phyloP scores from a whole-genome alignment of 2,888 invertebrate genomes.

The Chalcis sispes region DNA sequence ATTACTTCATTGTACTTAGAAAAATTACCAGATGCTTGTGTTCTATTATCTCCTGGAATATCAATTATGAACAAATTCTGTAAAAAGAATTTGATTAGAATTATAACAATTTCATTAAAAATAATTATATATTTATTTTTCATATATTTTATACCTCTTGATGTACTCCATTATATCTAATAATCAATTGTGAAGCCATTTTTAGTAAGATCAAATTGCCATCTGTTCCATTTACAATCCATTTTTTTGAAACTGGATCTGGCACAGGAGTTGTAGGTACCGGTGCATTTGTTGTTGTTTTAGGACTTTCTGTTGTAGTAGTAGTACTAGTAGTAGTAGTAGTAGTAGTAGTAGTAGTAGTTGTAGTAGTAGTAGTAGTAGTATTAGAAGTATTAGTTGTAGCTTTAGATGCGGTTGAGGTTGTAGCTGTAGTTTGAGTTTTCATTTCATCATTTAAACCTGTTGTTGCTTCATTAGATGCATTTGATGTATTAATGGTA shows the following conservation, averaged over 20 bases:
- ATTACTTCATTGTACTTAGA: conserved; percentile 70
- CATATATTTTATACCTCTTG: conserved; percentile 62
- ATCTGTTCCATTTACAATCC: conserved; percentile 77
- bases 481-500: neutral
- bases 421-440: conserved; percentile 62
- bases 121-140: neutral
- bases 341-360: conserved; percentile 15
- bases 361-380: conserved; percentile 10
- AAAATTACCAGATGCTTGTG: conserved; percentile 75
- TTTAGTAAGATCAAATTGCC: conserved; percentile 81
- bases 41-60: conserved; percentile 74
- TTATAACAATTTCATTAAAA: neutral
- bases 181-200: conserved; percentile 82
- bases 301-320: conserved; percentile 55
- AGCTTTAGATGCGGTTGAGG: conserved; percentile 64
- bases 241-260: conserved; percentile 76
- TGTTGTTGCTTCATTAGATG: neutral
- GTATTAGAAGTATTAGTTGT: conserved; percentile 15
- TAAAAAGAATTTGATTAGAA: conserved; percentile 21
- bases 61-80: conserved; percentile 65
- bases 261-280: conserved; percentile 63
- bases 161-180: conserved; percentile 77
- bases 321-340: conserved; percentile 63
- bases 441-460: no score
- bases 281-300: conserved; percentile 65